Evolutionary conservation across 2,113 vertebrate genomes (phyloP), one percentile per base, ranked within the genome.

Genomic region (Poeciliopsis occidentalis): DNA sequence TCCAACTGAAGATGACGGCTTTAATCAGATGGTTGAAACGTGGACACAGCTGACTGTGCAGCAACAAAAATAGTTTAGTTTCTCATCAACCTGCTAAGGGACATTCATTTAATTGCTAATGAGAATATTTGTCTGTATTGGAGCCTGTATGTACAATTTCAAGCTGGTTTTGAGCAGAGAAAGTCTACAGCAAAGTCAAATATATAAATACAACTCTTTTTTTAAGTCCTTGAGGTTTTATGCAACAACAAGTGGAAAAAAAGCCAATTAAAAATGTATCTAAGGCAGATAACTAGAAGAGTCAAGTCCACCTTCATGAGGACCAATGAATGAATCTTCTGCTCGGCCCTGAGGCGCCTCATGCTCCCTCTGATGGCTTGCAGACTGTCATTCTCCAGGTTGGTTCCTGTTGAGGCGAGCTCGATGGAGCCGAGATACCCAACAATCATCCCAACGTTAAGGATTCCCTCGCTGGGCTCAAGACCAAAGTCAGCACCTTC

Each of bases 351-450:
- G 51, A 99, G 91, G 1, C 98, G 96, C n/a, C 98, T 94, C 96
- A 99, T 97, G 88, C 97, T 98, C 27, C 97, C 97, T 4, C 98
- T 96, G 84, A 99, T 98, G 69, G 98, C 98, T 82, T 98, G 97
- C 84, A 99, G 82, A 70, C 98, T 99, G 91, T 99, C 98, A 0
- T 91, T 95, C 89, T 99, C 98, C 69, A 98, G 86, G 91, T 94
- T 98, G 0, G 93, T 93, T 1, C 96, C 95, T 0, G 95, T 94
- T 26, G 97, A 97, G 15, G 98, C 97, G 22, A 99, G 94, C 63
- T 99, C 98, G 0, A 99, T 99, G 7, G 98, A 99, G 51, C 98
- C 98, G 15, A 99, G 89, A 79, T 99, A 99, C 61, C 98, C 98
- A 0, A 99, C 97, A 0, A 99, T 94, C 98, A 99, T 98, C 76